Base-by-base conservation (phyloP, 2,113 vertebrate species). In the Tachysurus vachellii region DNA sequence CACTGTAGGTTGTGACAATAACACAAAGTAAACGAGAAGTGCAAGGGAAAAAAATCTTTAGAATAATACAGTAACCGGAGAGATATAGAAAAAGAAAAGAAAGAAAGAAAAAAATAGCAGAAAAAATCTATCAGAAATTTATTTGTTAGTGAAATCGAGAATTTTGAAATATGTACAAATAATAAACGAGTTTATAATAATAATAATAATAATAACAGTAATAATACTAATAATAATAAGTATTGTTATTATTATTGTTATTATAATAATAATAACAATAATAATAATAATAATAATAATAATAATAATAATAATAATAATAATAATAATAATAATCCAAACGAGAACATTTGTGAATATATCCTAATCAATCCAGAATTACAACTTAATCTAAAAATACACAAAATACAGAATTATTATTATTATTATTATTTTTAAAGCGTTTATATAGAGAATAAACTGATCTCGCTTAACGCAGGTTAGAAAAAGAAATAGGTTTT, bases 361-460 rank as follows among this genome's bases (percentile, higher is more conserved):
- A 66, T 80, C 54, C 83, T 12, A 23, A 31, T 28, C 42, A 89
- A 88, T 91, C 88, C 80, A 83, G 50, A 50, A 82, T 86, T 77
- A 73, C 44, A 87, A 83, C 13, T 50, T 83, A 80, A 85, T 86
- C 80, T 84, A 66, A 2, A 68, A 28, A 71, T 82, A 71, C 83
- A 79, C 36, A 50, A 73, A 87, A 36, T 19, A 84, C 2, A 11
- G 36, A 36, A 36, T 36, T 36, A 36, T 36, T 36, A 36, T 36
- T 36, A 36, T 36, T 36, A 36, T 36, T 36, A 1, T 36, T 36
- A 36, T 36, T 36, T 36, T 36, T 36, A 36, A 47, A 56, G 76
- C 16, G 56, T 85, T 68, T 82, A 54, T n/a, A 42, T 47, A 44
- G 57, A 54, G 47, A 70, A 28, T 26, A 36, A 87, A 73, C 76